Evolutionary conservation across 2,888 invertebrate genomes (phyloP), one percentile per base, ranked within the genome.

Genomic region (Lampropteryx suffumata): DNA sequence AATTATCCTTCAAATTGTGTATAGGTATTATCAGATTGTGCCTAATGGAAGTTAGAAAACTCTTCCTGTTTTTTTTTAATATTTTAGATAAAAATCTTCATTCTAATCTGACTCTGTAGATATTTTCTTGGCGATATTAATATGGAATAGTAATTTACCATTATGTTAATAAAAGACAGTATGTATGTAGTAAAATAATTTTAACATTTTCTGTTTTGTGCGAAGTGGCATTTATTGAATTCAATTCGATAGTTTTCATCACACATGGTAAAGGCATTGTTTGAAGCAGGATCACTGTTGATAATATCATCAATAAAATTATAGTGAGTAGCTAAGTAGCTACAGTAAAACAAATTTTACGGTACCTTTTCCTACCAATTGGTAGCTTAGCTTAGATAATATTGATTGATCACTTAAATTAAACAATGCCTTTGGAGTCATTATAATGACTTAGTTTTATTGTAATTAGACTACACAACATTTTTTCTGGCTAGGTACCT

Each of bases 171-270:
- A 64, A 64, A 64, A 64, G 64, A 64, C 64, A 62, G 60, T 56
- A 17, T 4, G 3, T 17, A 33, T 47, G 39, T 59, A 62, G 53
- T 53, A 24, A 50, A 52, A 49, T 59, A 55, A 46, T 55, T 52
- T 55, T 50, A 43, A 36, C 32, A 48, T 37, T 44, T 21, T 54
- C 45, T 30, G 13, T 54, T 54, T 49, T 51, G 45, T 56, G 65
- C 59, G 50, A 61, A 45, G 59, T 59, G 63, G 61, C 68, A 68
- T 70, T 66, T 69, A 65, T 61, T 59, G 44, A 64, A 59, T 62
- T 52, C 34, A 49, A 59, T 65, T 60, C 53, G 40, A 55, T 62
- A 57, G 48, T 57, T 60, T 52, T 47, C 28, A 59, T 42, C 47
- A 54, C 32, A 50, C 41, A 43, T 24, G 33, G 4, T 32, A 12